Conservation (phyloP, 2,113 vertebrate species). For the Cryptomyrus ogoouensis region DNA sequence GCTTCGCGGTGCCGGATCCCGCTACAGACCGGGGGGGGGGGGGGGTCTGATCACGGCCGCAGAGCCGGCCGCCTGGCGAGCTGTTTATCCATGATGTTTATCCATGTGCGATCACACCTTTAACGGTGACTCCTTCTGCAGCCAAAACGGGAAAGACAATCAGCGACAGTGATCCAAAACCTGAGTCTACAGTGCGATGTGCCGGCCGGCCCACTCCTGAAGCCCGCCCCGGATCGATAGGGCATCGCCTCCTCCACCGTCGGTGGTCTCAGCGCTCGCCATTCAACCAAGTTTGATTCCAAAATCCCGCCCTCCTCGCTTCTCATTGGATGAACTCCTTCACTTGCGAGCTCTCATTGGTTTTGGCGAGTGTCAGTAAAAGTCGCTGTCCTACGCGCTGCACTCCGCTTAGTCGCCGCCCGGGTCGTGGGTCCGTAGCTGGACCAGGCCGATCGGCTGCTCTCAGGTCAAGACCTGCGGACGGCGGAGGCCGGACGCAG, state of each 20-base stretch:
- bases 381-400: conserved; percentile 16
- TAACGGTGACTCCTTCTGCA: not conserved
- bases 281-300: conserved; percentile 69
- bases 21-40: not conserved
- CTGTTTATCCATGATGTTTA: not conserved
- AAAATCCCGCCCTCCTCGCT: conserved; percentile 49
- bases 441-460: conserved; percentile 29
- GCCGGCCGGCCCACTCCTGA: not conserved
- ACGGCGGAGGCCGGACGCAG: too few species aligned
- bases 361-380: conserved; percentile 33
- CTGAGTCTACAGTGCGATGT: not conserved
- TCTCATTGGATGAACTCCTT: conserved; percentile 60
- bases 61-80: conserved; percentile 26
- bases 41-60: conserved; percentile 20
- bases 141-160: not conserved
- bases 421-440: conserved; percentile 44
- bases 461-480: not conserved
- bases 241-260: conserved; percentile 37
- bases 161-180: not conserved
- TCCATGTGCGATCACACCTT: conserved; percentile 14
- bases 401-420: conserved; percentile 41
- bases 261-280: conserved; percentile 48
- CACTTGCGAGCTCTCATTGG: conserved; percentile 57
- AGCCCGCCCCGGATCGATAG: conserved; percentile 22
- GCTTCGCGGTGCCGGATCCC: not conserved